Conservation (phyloP, 2,113 vertebrate species). For the Physeter macrocephalus region DNA sequence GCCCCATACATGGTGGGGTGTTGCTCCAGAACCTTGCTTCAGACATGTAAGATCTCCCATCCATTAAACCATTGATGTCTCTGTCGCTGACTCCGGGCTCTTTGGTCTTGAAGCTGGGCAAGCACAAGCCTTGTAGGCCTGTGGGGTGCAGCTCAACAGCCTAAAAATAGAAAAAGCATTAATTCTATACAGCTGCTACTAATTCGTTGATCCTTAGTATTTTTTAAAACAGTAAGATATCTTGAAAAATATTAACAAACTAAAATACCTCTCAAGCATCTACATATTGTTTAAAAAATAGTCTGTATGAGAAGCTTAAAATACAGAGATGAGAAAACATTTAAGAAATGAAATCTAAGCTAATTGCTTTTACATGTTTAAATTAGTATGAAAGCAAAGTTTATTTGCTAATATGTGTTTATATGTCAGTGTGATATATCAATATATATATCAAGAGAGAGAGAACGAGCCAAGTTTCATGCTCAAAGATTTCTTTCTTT, state of each 20-base stretch:
- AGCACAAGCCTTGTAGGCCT: not conserved
- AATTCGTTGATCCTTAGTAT: not conserved
- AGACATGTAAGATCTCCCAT: not conserved
- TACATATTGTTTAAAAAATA: not conserved
- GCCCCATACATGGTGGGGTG: not conserved
- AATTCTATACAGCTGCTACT: not conserved
- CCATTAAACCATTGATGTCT: not conserved
- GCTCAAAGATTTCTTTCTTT: not conserved
- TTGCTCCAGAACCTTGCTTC: not conserved
- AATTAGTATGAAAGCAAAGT: not conserved
- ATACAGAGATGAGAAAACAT: not conserved
- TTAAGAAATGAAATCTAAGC: not conserved
- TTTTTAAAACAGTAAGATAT: not conserved
- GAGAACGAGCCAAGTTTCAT: not conserved
- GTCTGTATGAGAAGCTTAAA: not conserved
- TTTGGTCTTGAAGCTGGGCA: not conserved
- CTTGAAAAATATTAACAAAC: not conserved
- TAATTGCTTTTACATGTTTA: constrained; percentile 18
- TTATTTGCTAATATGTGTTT: not conserved
- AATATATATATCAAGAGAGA: not conserved
- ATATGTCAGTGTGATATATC: not conserved
- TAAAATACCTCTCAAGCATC: not conserved
- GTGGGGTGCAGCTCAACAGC: too few species aligned
- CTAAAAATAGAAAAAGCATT: not conserved
- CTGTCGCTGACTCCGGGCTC: not conserved